Evolutionary conservation across 2,113 vertebrate species (phyloP).

Genomic region (Cryptotis parvus): DNA sequence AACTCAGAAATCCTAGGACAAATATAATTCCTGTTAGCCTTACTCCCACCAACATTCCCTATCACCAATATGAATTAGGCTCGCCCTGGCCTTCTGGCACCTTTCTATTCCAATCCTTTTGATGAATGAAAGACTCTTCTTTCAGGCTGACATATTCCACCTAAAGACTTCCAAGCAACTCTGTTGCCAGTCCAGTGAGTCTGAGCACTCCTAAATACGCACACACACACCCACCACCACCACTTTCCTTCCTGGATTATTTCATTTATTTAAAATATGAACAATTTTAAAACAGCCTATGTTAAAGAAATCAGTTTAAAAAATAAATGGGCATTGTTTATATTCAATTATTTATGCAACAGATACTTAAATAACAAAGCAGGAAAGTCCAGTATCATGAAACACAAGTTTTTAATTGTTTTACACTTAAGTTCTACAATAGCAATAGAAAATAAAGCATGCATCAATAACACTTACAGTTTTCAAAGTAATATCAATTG

Average conservation of each 20-base stretch:
- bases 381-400: not conserved
- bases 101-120: not conserved
- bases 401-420: not conserved
- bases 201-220: not conserved
- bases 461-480: not conserved
- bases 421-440: not conserved
- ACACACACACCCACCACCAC: not conserved
- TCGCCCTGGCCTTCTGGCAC: not conserved
- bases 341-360: not conserved
- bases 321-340: not conserved
- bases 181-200: not conserved
- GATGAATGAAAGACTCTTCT: conserved; percentile 35
- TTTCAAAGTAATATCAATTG: not conserved
- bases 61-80: not conserved
- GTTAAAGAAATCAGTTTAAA: not conserved
- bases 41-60: not conserved
- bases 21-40: conserved; percentile 48
- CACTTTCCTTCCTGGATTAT: not conserved
- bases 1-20: conserved; percentile 34
- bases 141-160: not conserved
- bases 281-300: conserved; percentile 8
- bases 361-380: not conserved
- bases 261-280: not conserved
- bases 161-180: not conserved
- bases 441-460: not conserved